These are phyloP conservation scores for Mohoua ochrocephala DNA, from an alignment of 2,113 vertebrate genomes.

Conservation along the genomic window DNA sequence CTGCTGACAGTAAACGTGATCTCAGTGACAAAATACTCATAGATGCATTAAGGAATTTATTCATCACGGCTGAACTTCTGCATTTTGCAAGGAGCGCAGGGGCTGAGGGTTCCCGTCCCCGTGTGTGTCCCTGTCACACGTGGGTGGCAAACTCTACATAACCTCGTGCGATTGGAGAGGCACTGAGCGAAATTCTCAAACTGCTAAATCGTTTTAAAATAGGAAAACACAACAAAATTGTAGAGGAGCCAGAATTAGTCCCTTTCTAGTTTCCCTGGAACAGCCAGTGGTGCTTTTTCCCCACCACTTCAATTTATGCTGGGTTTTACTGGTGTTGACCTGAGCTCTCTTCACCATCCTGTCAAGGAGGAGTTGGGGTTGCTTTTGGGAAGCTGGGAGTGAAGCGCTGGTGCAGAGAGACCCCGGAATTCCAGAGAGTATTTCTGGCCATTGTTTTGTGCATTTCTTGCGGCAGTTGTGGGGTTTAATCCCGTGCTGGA, in stretches of 20 bases:
- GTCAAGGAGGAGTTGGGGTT: not conserved
- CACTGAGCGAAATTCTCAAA: not conserved
- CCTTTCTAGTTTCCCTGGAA: not conserved
- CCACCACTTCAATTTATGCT: rapidly evolving
- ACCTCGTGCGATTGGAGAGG: not conserved
- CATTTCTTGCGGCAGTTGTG: not conserved
- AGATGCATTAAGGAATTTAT: not conserved
- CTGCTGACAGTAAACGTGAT: not conserved
- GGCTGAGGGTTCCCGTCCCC: not conserved
- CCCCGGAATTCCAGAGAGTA: not conserved
- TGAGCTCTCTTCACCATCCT: not conserved
- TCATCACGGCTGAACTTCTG: rapidly evolving
- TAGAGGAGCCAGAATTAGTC: not conserved
- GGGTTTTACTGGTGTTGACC: not conserved
- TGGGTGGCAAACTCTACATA: not conserved
- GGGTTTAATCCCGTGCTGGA: not conserved
- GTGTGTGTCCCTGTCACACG: rapidly evolving
- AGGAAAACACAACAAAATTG: not conserved
- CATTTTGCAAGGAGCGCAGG: rapidly evolving
- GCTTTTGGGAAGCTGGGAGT: not conserved
- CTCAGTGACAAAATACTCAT: not conserved
- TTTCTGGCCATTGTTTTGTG: not conserved
- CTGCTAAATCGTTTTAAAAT: not conserved
- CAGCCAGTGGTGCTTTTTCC: not conserved
- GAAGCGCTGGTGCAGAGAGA: rapidly evolving